Conservation (phyloP, 2,888 invertebrate species). For the Tipula vernalis region DNA sequence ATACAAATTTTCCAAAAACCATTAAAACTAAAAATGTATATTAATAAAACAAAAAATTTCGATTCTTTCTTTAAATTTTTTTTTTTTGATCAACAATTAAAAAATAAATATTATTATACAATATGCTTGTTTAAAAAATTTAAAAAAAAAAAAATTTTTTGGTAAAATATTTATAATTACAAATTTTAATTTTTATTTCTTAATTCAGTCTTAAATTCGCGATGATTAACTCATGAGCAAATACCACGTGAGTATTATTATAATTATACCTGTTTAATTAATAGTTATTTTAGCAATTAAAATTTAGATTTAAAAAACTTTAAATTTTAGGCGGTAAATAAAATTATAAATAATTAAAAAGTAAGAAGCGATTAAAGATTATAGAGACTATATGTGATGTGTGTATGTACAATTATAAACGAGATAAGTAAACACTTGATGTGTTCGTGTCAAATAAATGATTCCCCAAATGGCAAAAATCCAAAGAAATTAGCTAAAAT, state of each 20-base stretch:
- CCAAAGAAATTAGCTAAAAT: constrained; percentile 19
- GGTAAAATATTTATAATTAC: no score
- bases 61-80: not conserved
- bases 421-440: not conserved
- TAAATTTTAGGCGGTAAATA: not conserved
- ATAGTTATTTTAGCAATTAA: not conserved
- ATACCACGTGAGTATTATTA: not conserved
- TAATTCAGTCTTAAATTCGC: not conserved
- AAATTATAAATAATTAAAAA: not conserved
- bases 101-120: not conserved
- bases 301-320: not conserved
- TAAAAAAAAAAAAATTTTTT: no score
- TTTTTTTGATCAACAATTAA: not conserved
- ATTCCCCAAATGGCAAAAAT: constrained; percentile 8
- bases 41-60: not conserved
- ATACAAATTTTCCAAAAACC: not conserved
- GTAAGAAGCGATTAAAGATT: not conserved
- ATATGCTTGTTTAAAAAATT: not conserved
- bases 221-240: not conserved
- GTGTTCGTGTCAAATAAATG: not conserved
- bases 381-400: not conserved
- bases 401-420: not conserved
- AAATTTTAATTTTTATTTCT: not conserved
- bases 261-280: not conserved
- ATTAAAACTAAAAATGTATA: not conserved